Percentiles rank a stretch among this genome's conserved stretches.
These are phyloP conservation scores for Ectropis grisescens DNA, from an alignment of 1,140 invertebrate genomes.

Conservation along the genomic window DNA sequence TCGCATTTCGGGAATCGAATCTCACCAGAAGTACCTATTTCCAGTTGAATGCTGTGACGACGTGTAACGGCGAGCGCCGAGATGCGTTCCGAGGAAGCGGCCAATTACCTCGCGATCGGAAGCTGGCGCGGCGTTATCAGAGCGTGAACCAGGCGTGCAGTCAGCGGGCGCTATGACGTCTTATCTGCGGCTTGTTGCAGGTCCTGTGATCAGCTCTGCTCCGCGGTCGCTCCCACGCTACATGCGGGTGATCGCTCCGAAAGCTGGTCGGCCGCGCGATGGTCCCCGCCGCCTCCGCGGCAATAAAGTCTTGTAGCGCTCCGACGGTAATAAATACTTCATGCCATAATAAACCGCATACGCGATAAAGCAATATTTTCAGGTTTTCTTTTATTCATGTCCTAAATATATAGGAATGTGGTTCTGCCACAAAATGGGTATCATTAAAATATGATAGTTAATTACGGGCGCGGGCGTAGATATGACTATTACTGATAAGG, in stretches of 20 bases:
- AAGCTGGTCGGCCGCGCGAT: too few relatives aligned
- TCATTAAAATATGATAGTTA: constrained; percentile 5
- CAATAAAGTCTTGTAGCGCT: neutral
- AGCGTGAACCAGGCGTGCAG: constrained; percentile 29
- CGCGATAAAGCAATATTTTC: constrained; percentile 1
- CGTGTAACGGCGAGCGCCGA: constrained; percentile 10
- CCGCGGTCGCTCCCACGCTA: constrained; percentile 1
- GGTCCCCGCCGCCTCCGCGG: neutral
- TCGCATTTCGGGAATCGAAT: constrained; percentile 41
- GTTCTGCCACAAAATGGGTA: neutral
- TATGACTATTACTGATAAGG: too few relatives aligned
- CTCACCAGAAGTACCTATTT: constrained; percentile 19
- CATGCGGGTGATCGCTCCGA: too few relatives aligned
- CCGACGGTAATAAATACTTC: constrained; percentile 5
- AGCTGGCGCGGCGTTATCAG: constrained; percentile 27
- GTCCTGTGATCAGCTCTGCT: constrained; percentile 7
- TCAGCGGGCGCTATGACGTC: too few relatives aligned
- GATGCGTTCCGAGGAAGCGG: constrained; percentile 25
- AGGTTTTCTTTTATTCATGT: neutral
- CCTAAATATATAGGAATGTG: too few relatives aligned
- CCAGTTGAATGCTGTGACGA: constrained; percentile 5
- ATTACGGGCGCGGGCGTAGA: neutral
- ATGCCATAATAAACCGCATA: neutral
- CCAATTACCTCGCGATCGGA: constrained; percentile 31
- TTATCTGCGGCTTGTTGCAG: constrained; percentile 11